Evolutionary conservation across 2,113 vertebrate genomes (phyloP), one percentile per base, ranked within the genome.

Genomic region (Halcyon malimbica): DNA sequence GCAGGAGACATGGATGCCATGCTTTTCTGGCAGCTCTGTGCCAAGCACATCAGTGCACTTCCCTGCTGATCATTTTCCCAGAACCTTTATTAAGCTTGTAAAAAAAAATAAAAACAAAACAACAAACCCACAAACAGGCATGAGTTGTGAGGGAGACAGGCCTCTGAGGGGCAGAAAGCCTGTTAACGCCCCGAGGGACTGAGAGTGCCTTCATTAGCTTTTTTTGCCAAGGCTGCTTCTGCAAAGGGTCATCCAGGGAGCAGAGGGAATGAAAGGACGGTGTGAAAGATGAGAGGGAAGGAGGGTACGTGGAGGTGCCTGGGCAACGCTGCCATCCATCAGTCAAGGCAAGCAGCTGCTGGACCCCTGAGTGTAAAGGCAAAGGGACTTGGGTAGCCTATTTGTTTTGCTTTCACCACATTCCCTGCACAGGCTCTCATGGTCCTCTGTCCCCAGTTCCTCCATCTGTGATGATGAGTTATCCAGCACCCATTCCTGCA

Each of bases 271-370:
- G 77, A 97, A 95, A 97, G 96, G 90, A 93, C 10, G 41, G 94
- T 77, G 60, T 97, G 98, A 98, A 99, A 99, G 97, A 71, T 63
- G 98, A 99, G 98, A 98, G 93, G 76, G 84, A 96, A 76, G 42
- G 84, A 78, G 80, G 51, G 59, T 83, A 76, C 93, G 69, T 54
- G 23, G 97, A 98, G 97, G 97, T 98, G 98, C 95, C 97, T 97
- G 92, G 51, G 37, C 89, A 77, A 87, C 75, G 69, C 97, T 97
- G 94, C 98, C 98, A 98, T 87, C 81, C 93, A 75, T 97, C 98
- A 96, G 93, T 97, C 97, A 97, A 57, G 67, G 18, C 87, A 67
- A 97, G 90, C 98, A 98, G 98, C 97, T 98, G 97, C 91, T 56
- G 21, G 41, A 79, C 63, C 74, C 91, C 57, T 54, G 54, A 93